Evolutionary conservation across 1,140 invertebrate genomes (phyloP).

Genomic region (Sesamia nonagrioides): DNA sequence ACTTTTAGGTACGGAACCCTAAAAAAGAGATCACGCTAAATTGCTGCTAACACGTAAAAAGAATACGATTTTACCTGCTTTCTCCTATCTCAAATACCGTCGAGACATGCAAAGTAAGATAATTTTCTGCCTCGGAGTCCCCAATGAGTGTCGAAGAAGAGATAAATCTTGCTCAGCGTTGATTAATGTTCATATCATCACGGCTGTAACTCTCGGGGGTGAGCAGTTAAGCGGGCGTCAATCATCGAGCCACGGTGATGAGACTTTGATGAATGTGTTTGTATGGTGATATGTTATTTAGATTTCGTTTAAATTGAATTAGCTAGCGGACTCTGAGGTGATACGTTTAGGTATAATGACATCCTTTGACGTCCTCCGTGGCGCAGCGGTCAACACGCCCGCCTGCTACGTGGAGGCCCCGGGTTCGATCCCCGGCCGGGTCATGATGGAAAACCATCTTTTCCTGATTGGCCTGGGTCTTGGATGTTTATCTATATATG

Average conservation of each 20-base stretch:
- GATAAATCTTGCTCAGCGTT: conserved; percentile 12
- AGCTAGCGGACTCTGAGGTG: no score
- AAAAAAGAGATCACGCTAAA: not conserved
- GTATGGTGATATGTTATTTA: not conserved
- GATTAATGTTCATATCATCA: conserved; percentile 12
- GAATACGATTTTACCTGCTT: not conserved
- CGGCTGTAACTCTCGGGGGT: not conserved
- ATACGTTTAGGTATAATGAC: no score
- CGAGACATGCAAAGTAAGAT: conserved; percentile 1
- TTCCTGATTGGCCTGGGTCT: no score
- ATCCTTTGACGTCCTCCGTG: no score
- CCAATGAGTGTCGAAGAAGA: not conserved
- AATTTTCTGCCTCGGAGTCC: not conserved
- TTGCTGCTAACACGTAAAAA: not conserved
- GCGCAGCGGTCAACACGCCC: no score
- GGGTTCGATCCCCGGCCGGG: no score
- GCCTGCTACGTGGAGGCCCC: no score
- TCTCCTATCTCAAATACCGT: not conserved
- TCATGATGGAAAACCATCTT: no score
- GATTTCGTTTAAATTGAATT: not conserved
- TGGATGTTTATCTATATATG: no score
- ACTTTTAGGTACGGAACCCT: no score
- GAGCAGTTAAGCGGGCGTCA: conserved; percentile 1
- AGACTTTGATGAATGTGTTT: conserved; percentile 1
- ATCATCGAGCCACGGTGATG: not conserved